These are phyloP conservation scores for Unio delphinus DNA, from an alignment of 2,888 invertebrate species.

Conservation along the genomic window DNA sequence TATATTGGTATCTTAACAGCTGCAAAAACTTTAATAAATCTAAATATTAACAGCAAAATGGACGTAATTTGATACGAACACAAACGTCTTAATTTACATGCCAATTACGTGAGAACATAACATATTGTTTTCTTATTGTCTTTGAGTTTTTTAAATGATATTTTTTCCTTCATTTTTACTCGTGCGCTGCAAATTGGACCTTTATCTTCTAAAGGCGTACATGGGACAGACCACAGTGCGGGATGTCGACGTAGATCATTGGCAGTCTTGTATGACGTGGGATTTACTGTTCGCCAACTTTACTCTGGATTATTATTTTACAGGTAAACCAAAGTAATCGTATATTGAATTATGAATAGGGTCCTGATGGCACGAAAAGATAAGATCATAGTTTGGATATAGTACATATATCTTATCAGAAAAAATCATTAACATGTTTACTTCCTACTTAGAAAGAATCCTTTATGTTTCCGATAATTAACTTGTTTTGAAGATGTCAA, in stretches of 20 bases:
- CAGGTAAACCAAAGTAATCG: conserved; percentile 20
- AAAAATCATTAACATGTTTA: too few relatives aligned
- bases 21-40: neutral
- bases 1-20: neutral
- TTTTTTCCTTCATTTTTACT: neutral
- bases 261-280: conserved; percentile 46
- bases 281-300: conserved; percentile 26
- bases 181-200: neutral
- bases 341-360: neutral
- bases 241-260: conserved; percentile 35
- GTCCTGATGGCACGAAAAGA: neutral
- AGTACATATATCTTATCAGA: too few relatives aligned
- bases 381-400: neutral
- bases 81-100: neutral
- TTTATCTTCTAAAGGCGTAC: conserved; percentile 23
- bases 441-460: too few relatives aligned
- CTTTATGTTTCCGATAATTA: too few relatives aligned
- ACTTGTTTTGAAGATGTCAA: too few relatives aligned
- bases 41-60: neutral
- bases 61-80: neutral
- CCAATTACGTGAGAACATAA: neutral
- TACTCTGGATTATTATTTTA: conserved; percentile 45
- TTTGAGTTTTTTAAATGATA: neutral
- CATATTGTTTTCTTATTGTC: neutral
- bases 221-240: conserved; percentile 21